Evolutionary conservation across 2,797 vertebrate genomes (phyloP), one percentile per base, ranked within the genome.

Genomic region (Semaprochilodus insignis): DNA sequence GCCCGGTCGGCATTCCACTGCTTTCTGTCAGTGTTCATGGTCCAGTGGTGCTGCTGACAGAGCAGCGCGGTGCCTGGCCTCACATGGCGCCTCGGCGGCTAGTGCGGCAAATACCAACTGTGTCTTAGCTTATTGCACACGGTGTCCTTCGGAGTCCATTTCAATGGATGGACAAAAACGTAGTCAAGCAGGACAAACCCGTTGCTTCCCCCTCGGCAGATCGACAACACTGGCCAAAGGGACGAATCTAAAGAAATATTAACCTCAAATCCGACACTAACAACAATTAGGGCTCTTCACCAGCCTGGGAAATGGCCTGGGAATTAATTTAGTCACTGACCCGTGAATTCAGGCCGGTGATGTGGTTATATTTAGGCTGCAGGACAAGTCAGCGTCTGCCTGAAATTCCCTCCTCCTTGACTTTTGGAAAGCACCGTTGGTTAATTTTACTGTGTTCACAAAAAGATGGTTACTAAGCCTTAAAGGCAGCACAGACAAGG

Each of bases 31-130:
- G 90, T 73, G 85, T 93, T 95, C 93, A 94, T 87, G 93, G 90
- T 94, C 91, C 93, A 93, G 86, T 86, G 91, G 91, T 86, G 91
- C 87, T 87, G 91, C 90, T 93, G 93, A 94, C 93, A 94, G 93
- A 93, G 91, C 89, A 48, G 65, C 27, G 91, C 89, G 16, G 79
- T 57, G 74, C 73, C 72, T 89, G 62, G 36, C 86, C 52, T 88
- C 52, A 87, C 87, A 88, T 91, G 93, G 93, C 92, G 93, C 93
- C 93, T 90, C 15, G 25, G 0, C 82, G 92, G 82, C 90, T 87
- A 90, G 86, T 63, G 83, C 84, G 60, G 81, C 77, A 74, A 79
- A 80, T 80, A 72, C 78, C 78, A 51, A 73, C 69, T 60, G 69
- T 72, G 78, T 80, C 57, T 62, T 60, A 72, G 78, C 78, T 69